Evolutionary conservation across 2,888 invertebrate genomes (phyloP).

Genomic region (Norana najaformis): DNA sequence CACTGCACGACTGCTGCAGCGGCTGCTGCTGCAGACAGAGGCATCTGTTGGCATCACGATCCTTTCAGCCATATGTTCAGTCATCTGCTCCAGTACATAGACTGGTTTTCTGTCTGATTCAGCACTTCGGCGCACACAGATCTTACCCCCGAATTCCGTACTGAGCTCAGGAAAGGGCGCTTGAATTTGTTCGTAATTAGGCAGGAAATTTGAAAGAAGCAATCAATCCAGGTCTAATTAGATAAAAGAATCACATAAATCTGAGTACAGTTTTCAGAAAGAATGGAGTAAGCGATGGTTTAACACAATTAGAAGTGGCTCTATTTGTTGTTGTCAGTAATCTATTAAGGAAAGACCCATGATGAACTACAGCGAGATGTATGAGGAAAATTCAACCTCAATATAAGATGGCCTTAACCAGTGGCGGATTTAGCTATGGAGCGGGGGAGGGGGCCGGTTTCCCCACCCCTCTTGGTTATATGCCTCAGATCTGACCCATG

Average conservation of each 20-base stretch:
- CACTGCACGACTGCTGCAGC: not conserved
- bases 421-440: no score
- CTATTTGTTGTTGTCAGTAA: no score
- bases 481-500: no score
- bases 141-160: not conserved
- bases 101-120: not conserved
- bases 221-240: not conserved
- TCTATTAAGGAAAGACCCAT: no score
- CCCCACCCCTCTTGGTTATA: no score
- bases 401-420: no score
- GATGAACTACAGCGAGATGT: no score
- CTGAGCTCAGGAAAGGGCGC: not conserved
- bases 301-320: no score
- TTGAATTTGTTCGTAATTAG: not conserved
- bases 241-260: not conserved
- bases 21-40: not conserved
- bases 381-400: no score
- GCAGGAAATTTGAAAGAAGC: not conserved
- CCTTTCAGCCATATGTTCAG: not conserved
- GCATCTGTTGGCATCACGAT: not conserved
- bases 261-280: no score
- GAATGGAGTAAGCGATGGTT: no score
- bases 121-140: not conserved
- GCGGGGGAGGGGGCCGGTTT: no score
- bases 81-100: not conserved